Conservation (phyloP, 2,113 vertebrate species). For the Megaleporinus macrocephalus region DNA sequence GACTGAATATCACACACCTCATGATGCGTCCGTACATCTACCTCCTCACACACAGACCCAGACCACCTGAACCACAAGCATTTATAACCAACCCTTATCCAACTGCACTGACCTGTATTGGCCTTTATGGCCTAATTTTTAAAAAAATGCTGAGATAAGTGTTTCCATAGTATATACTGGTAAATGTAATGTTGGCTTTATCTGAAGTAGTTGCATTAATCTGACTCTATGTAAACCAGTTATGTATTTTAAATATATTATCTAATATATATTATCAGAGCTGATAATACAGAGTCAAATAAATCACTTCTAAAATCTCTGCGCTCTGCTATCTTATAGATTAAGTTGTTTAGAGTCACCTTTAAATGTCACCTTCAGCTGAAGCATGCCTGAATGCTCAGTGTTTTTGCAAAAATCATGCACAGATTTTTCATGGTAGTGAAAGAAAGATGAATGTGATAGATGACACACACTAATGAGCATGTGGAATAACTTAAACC, state of each 20-base stretch:
- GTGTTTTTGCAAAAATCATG: background rate
- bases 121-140: background rate
- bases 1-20: background rate
- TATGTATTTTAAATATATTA: background rate
- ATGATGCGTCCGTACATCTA: background rate
- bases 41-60: background rate
- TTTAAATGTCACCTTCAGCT: conserved; percentile 32
- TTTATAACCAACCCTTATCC: conserved; percentile 5
- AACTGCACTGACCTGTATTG: background rate
- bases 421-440: too few relatives aligned
- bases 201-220: background rate
- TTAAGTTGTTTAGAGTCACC: background rate
- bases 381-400: conserved; percentile 6
- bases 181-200: conserved; percentile 9
- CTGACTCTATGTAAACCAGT: background rate
- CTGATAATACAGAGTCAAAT: background rate
- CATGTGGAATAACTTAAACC: too few relatives aligned
- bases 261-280: too few relatives aligned
- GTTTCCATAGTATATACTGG: background rate
- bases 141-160: background rate
- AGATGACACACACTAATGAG: too few relatives aligned
- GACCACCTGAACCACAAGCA: background rate
- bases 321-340: conserved; percentile 31
- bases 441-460: too few relatives aligned
- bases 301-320: background rate